phyloP scores from a whole-genome alignment of 2,888 invertebrate species.

The Tethea ocularis region DNA sequence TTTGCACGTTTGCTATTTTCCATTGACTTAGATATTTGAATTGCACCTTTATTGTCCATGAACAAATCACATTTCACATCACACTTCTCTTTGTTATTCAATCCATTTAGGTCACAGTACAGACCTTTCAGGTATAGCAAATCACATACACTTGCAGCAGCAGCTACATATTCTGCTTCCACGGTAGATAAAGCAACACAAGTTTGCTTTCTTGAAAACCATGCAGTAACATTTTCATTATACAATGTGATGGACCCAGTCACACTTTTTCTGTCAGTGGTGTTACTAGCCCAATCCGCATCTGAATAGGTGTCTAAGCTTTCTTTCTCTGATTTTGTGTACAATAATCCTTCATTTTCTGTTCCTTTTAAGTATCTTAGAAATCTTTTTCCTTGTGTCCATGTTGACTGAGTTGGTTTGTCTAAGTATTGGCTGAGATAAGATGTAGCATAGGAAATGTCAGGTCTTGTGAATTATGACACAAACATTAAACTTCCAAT shows the following conservation, averaged over 20 bases:
- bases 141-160: neutral
- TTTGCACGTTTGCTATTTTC: neutral
- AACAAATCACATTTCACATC: no score
- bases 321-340: neutral
- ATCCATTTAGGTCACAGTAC: neutral
- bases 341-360: conserved; percentile 5
- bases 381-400: conserved; percentile 12
- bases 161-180: neutral
- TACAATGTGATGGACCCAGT: neutral
- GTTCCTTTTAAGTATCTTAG: conserved; percentile 15
- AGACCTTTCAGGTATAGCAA: neutral
- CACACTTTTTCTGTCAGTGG: neutral
- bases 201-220: no score
- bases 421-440: conserved; percentile 16
- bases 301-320: neutral
- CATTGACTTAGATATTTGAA: neutral
- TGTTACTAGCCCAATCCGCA: neutral
- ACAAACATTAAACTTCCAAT: conserved; percentile 11
- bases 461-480: neutral
- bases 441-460: conserved; percentile 14
- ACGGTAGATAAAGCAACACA: neutral
- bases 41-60: neutral
- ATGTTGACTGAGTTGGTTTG: conserved; percentile 12
- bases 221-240: neutral
- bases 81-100: neutral